A percentile compares a stretch with the other conserved stretches of the same genome.
These are phyloP conservation scores for Cephalopholis sonnerati DNA, from an alignment of 2,113 vertebrate species.

Conservation along the genomic window DNA sequence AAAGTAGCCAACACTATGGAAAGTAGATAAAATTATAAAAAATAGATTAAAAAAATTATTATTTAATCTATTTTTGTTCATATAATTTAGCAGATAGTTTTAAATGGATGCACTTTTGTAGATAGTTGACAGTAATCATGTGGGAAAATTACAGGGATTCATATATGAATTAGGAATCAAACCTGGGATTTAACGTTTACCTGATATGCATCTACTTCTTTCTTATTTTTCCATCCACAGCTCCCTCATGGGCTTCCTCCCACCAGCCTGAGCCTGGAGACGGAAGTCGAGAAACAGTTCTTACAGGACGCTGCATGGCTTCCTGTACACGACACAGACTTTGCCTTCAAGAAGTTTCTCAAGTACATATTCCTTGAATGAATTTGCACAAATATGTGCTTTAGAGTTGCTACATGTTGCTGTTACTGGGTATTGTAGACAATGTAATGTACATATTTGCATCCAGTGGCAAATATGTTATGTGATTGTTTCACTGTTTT, in stretches of 20 bases:
- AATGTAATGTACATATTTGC: neutral
- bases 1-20: neutral
- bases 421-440: neutral
- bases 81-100: neutral
- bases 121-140: neutral
- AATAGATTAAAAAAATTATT: too few species aligned
- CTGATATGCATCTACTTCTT: neutral
- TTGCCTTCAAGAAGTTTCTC: conserved; percentile 87
- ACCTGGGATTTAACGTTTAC: neutral
- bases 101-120: too few species aligned
- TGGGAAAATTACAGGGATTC: neutral
- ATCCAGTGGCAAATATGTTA: too few species aligned
- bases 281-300: conserved; percentile 88
- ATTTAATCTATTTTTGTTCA: neutral
- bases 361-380: conserved; percentile 77
- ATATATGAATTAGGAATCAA: neutral
- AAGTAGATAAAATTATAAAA: neutral
- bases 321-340: conserved; percentile 88
- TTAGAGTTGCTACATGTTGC: neutral
- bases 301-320: conserved; percentile 89
- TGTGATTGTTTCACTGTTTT: too few species aligned
- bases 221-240: conserved; percentile 70
- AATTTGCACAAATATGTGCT: neutral
- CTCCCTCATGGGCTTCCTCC: conserved; percentile 91
- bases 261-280: conserved; percentile 86